Conservation (phyloP, 2,113 vertebrate species). For the Muscicapa adusta region DNA sequence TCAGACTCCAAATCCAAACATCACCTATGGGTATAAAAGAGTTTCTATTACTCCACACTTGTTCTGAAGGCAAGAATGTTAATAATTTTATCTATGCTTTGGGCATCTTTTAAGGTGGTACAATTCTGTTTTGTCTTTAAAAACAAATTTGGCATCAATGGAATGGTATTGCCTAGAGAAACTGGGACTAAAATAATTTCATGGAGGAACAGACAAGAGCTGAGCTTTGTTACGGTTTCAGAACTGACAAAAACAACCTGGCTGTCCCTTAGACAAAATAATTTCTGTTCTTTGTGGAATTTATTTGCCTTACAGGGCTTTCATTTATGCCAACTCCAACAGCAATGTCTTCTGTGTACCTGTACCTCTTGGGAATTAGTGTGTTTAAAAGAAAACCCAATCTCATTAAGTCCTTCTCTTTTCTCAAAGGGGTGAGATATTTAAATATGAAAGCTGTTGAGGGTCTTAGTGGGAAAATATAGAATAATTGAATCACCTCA, state of each 20-base stretch:
- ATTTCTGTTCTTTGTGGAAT: neutral
- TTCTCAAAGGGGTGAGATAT: neutral
- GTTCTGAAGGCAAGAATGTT: neutral
- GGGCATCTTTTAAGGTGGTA: neutral
- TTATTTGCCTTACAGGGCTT: neutral
- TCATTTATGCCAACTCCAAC: neutral
- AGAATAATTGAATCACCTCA: neutral
- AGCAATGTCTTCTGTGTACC: neutral
- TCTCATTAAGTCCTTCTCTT: neutral
- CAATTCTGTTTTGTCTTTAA: neutral
- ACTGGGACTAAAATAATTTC: neutral
- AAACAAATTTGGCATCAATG: neutral
- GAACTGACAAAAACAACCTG: neutral
- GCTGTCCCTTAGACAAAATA: neutral
- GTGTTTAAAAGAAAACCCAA: neutral
- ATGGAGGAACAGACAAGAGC: accelerated
- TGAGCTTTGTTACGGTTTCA: neutral
- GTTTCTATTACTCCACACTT: neutral
- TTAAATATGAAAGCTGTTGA: neutral
- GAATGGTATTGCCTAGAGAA: neutral
- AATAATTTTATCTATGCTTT: neutral
- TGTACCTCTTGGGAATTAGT: neutral
- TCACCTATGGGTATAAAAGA: neutral
- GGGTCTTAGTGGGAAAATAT: neutral
- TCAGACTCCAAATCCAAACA: neutral